A percentile compares a stretch with the other conserved stretches of the same genome.
Evolutionary conservation across 2,797 vertebrate genomes (phyloP).

Genomic region (Lepilemur septentrionalis): DNA sequence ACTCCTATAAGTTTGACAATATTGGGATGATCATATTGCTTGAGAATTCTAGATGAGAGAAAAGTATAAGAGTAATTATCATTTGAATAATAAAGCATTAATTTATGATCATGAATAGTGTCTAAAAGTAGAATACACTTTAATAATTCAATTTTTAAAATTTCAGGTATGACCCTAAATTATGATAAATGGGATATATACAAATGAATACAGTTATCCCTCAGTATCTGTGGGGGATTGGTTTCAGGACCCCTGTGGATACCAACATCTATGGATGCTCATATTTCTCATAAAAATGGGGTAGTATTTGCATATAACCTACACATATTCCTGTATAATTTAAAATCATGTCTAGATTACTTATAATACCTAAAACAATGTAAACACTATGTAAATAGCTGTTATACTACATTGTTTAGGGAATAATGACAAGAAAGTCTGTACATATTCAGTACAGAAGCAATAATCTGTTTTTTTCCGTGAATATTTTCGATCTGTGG

Average conservation of each 20-base stretch:
- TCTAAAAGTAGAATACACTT: neutral
- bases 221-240: neutral
- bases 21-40: slow-evolving; percentile 98
- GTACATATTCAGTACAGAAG: neutral
- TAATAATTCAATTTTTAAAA: slow-evolving; percentile 16
- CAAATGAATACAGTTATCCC: neutral
- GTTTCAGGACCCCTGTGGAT: neutral
- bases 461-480: neutral
- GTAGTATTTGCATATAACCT: neutral
- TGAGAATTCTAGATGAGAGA: slow-evolving; percentile 92
- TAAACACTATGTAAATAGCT: neutral
- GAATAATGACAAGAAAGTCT: neutral
- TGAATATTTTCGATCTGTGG: neutral
- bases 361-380: neutral
- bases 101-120: neutral
- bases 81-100: slow-evolving; percentile 33
- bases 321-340: no score
- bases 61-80: slow-evolving; percentile 23
- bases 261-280: neutral
- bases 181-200: neutral
- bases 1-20: slow-evolving; percentile 98
- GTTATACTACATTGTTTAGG: neutral
- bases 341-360: neutral
- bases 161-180: neutral
- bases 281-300: neutral